Conservation (phyloP, 1,140 invertebrate species). For the Aphidius gifuensis region DNA sequence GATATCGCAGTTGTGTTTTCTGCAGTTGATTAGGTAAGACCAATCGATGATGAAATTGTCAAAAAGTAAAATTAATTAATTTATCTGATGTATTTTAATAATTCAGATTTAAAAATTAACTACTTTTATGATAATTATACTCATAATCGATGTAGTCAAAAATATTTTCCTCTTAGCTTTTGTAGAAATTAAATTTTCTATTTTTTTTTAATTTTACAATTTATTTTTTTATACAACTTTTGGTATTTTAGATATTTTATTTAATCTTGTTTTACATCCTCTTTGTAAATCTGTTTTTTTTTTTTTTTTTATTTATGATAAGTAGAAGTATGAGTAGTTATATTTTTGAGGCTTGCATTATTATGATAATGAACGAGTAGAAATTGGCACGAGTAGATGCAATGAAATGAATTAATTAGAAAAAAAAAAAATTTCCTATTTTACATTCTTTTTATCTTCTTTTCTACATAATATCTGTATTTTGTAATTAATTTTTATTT, state of each 20-base stretch:
- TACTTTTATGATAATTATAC: no score
- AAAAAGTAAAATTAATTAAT: neutral
- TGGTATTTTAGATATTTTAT: no score
- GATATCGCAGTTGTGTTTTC: constrained; percentile 5
- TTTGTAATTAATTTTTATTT: no score
- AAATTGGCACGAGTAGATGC: constrained; percentile 20
- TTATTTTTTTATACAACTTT: no score
- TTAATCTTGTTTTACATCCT: neutral
- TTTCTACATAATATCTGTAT: no score
- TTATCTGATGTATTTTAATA: no score
- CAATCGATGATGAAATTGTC: neutral
- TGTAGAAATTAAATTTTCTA: no score
- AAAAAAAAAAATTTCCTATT: neutral
- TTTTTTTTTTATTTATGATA: constrained; percentile 11
- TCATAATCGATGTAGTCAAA: no score
- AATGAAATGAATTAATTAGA: constrained; percentile 1
- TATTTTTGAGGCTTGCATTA: constrained; percentile 10
- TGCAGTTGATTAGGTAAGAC: constrained; percentile 22
- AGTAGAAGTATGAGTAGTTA: neutral
- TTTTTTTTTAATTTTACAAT: no score
- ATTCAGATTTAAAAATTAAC: no score
- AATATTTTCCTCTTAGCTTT: no score
- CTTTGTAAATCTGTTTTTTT: neutral
- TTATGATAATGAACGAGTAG: constrained; percentile 13
- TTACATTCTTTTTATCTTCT: neutral